phyloP scores from a whole-genome alignment of 2,113 vertebrate species.

The Collichthys lucidus region DNA sequence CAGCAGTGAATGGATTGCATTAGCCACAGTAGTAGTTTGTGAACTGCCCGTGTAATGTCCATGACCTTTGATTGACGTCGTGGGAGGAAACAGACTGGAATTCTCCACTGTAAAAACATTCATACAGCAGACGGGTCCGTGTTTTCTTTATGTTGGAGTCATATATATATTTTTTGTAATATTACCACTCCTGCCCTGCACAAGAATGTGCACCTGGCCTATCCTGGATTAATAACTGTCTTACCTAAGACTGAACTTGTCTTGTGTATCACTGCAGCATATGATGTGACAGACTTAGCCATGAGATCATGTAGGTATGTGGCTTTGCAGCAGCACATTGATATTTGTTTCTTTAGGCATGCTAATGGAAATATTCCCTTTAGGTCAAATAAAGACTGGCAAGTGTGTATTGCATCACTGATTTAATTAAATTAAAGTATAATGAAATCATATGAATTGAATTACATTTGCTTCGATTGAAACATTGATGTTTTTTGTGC shows the following conservation, averaged over 20 bases:
- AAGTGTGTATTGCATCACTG: constrained; percentile 41
- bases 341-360: constrained; percentile 18
- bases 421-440: constrained; percentile 43
- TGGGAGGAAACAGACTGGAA: constrained; percentile 42
- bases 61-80: constrained; percentile 46
- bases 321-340: not conserved
- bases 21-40: constrained; percentile 38
- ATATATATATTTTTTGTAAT: constrained; percentile 50
- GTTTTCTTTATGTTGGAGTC: constrained; percentile 44
- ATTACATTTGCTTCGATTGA: constrained; percentile 2
- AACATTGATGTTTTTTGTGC: constrained; percentile 3
- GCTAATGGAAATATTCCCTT: constrained; percentile 20
- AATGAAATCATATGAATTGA: constrained; percentile 20
- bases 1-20: constrained; percentile 51
- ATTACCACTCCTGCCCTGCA: constrained; percentile 13
- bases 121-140: constrained; percentile 13
- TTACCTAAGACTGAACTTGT: constrained; percentile 3
- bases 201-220: constrained; percentile 63
- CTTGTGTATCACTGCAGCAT: not conserved
- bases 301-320: constrained; percentile 5
- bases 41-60: constrained; percentile 36
- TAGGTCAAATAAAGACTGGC: constrained; percentile 14
- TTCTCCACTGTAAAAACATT: constrained; percentile 62
- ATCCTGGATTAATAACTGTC: constrained; percentile 34
- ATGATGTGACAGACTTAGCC: constrained; percentile 14